Evolutionary conservation across 2,113 vertebrate genomes (phyloP), one percentile per base, ranked within the genome.

Genomic region (Coreoperca whiteheadi): DNA sequence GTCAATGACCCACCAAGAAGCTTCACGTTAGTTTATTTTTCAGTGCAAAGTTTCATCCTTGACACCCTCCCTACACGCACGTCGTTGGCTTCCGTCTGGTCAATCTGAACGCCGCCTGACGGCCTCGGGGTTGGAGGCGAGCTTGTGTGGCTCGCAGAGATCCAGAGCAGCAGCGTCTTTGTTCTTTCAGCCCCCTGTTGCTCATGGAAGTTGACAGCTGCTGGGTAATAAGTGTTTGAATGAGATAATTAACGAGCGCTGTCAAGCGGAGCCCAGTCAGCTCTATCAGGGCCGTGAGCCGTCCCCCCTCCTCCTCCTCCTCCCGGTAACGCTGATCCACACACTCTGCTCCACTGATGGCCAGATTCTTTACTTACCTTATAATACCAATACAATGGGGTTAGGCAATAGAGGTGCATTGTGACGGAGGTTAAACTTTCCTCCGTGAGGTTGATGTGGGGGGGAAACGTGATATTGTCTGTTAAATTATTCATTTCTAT

Each of bases 141-240:
- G 53, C 48, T 4, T 15, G 51, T 48, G 68, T 3, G 41, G 41
- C 68, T 66, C 66, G 2, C 67, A 51, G 56, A 63, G 53, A 73
- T 48, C 50, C 50, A 18, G n/a, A 74, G 32, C 69, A 23, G 25
- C 63, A 53, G 21, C 56, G 74, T 79, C 78, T 76, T 72, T 60
- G 74, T 81, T 70, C 77, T 6, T 8, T 54, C 59, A 3, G 63
- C 75, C 82, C 77, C 82, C 73, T 90, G 86, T 88, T 91, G 84
- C 76, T 87, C 37, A 39, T 54, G 51, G 51, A 74, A 84, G 84
- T 81, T 90, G 90, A 94, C 93, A 94, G 91, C 90, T 92, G 93
- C 92, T 89, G 87, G 68, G 85, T 91, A 93, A 93, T 93, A 92
- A 90, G 93, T 93, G 92, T 84, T 92, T 89, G 93, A 94, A 93